Percentiles rank a stretch among this genome's conserved stretches.
Evolutionary conservation across 1,140 invertebrate species (phyloP).

Genomic region (Bombus confusus): DNA sequence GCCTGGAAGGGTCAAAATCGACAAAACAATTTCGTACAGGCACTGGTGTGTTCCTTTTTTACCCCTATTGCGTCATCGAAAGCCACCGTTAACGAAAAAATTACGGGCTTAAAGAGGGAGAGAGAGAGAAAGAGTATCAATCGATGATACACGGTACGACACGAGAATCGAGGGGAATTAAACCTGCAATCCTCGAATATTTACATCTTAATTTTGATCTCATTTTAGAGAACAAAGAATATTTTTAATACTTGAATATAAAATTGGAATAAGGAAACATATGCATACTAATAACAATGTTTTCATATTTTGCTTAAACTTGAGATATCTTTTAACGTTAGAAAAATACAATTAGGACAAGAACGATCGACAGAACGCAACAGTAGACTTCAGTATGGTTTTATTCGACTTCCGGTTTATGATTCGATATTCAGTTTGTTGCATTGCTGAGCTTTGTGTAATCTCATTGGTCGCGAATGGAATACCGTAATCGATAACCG

Average conservation of each 20-base stretch:
- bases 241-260: too few species aligned
- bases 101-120: background rate
- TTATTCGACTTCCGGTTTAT: background rate
- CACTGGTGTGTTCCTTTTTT: constrained; percentile 22
- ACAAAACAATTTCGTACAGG: constrained; percentile 70
- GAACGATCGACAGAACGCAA: too few species aligned
- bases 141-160: constrained; percentile 16
- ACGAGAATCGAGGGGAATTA: constrained; percentile 4
- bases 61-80: constrained; percentile 3
- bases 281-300: too few species aligned
- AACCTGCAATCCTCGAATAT: too few species aligned
- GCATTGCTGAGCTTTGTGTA: constrained; percentile 30
- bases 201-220: too few species aligned
- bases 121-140: background rate
- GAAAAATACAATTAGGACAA: too few species aligned
- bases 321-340: too few species aligned
- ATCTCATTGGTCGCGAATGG: constrained; percentile 40
- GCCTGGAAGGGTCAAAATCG: constrained; percentile 61
- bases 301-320: too few species aligned
- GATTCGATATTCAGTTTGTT: constrained; percentile 19
- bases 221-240: too few species aligned
- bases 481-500: constrained; percentile 38
- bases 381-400: too few species aligned
- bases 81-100: constrained; percentile 39
- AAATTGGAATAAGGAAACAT: too few species aligned